Percentiles rank a stretch among this genome's conserved stretches.
These are phyloP conservation scores for Entelurus aequoreus DNA, from an alignment of 2,113 vertebrate species.

Conservation along the genomic window DNA sequence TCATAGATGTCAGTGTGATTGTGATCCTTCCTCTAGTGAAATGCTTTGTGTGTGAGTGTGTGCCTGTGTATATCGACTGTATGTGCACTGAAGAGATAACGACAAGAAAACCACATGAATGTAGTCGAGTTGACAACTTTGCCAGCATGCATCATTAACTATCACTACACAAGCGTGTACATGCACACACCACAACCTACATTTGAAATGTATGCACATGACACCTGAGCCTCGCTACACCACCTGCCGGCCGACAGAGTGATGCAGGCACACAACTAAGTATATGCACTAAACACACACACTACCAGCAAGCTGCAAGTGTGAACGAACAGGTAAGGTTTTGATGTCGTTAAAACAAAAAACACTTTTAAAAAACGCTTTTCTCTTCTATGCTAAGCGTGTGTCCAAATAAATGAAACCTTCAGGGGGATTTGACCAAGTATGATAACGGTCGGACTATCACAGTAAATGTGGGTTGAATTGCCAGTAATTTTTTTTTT, in stretches of 20 bases:
- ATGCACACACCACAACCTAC: conserved; percentile 19
- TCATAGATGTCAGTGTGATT: no score
- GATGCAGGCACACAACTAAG: background rate
- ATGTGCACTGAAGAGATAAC: conserved; percentile 17
- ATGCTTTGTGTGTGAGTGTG: conserved; percentile 1
- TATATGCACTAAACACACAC: background rate
- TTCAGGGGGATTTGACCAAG: no score
- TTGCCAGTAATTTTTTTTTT: no score
- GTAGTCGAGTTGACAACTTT: conserved; percentile 24
- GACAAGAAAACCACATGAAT: conserved; percentile 10
- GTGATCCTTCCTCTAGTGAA: no score
- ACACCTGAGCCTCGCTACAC: conserved; percentile 7
- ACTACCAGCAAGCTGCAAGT: background rate
- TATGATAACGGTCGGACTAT: no score
- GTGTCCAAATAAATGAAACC: no score
- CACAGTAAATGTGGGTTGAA: no score
- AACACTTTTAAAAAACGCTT: no score
- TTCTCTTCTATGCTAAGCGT: no score
- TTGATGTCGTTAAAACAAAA: background rate
- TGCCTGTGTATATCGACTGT: conserved; percentile 6
- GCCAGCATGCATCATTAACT: conserved; percentile 27
- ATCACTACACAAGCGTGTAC: conserved; percentile 12
- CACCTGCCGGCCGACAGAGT: conserved; percentile 36
- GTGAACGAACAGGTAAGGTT: background rate
- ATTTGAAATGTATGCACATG: background rate